These are phyloP conservation scores for Leptopterna dolabrata DNA, from an alignment of 2,888 invertebrate species.

Conservation along the genomic window DNA sequence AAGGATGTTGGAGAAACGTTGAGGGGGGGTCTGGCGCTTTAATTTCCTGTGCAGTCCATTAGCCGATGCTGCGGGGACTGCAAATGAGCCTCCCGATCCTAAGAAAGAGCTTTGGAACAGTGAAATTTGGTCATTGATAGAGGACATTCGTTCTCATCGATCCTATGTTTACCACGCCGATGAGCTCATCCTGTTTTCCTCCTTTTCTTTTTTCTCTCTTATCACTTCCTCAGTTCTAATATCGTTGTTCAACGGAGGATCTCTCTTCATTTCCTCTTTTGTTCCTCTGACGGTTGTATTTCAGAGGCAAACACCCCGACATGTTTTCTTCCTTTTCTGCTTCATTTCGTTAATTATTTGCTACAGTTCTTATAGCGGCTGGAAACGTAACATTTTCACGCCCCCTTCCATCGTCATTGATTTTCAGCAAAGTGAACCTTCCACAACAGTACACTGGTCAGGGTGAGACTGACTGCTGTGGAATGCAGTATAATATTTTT, in stretches of 20 bases:
- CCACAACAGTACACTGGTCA: too few relatives aligned
- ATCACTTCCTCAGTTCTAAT: slow-evolving; percentile 4
- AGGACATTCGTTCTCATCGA: slow-evolving; percentile 12
- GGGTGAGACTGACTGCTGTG: too few relatives aligned
- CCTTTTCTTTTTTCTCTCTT: neutral
- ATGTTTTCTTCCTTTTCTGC: neutral
- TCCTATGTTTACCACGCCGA: slow-evolving; percentile 4
- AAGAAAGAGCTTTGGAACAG: neutral
- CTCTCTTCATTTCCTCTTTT: slow-evolving; percentile 25
- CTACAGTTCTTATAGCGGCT: neutral
- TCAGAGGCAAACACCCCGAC: neutral
- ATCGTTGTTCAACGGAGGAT: neutral
- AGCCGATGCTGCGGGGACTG: slow-evolving; percentile 7
- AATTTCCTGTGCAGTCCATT: slow-evolving; percentile 44
- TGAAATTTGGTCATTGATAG: slow-evolving; percentile 18
- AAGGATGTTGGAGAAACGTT: neutral
- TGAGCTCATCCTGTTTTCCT: neutral
- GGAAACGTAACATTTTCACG: neutral
- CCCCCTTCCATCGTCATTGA: too few relatives aligned
- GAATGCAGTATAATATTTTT: too few relatives aligned
- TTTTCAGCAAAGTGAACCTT: too few relatives aligned
- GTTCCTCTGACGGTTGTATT: neutral
- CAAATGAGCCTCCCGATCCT: slow-evolving; percentile 25
- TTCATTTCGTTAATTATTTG: neutral
- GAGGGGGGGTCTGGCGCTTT: neutral